Evolutionary conservation across 2,797 vertebrate species (phyloP), one percentile per base, ranked within the genome.

Genomic region (Alauda arvensis): DNA sequence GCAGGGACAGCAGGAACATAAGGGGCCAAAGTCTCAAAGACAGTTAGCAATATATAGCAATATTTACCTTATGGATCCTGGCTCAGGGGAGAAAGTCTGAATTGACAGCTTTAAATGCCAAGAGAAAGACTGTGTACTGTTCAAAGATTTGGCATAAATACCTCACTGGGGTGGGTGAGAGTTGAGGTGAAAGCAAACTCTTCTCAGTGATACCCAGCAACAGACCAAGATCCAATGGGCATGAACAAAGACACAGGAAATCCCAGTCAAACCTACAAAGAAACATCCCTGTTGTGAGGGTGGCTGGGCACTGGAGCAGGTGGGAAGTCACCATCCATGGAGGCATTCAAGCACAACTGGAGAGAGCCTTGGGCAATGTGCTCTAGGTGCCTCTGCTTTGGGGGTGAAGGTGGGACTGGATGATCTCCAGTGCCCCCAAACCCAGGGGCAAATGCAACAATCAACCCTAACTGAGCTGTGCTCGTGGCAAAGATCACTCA

Each of bases 161-260:
- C 19, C 43, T 53, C 13, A 21, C 23, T 14, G 11, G 7, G 23
- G 20, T n/a, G 28, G 11, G 16, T 37, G 23, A 77, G 18, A 66
- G 24, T 28, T 48, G 31, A 57, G 28, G 28, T 14, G 13, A 42
- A 71, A 75, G 14, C 5, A 57, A 62, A 39, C 18, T 63, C 42
- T 34, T n/a, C 18, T 13, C 5, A 1, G 9, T 23, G 33, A 33
- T 10, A 26, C 7, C 8, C 69, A 85, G 42, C 0, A 12, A 79
- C 23, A 60, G 37, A 31, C 18, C 53, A 77, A 68, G 59, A 49
- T 11, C 48, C 0, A 0, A 55, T 1, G 2, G 14, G 19, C n/a
- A 45, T 14, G 6, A 56, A 75, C 5, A 87, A 51, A 92, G 85
- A n/a, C 3, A 42, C 4, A 69, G 24, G 18, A 49, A 88, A 74